A percentile compares a stretch with the other conserved stretches of the same genome.
Evolutionary conservation across 2,888 invertebrate genomes (phyloP).

Genomic region (Nomada ruficornis): DNA sequence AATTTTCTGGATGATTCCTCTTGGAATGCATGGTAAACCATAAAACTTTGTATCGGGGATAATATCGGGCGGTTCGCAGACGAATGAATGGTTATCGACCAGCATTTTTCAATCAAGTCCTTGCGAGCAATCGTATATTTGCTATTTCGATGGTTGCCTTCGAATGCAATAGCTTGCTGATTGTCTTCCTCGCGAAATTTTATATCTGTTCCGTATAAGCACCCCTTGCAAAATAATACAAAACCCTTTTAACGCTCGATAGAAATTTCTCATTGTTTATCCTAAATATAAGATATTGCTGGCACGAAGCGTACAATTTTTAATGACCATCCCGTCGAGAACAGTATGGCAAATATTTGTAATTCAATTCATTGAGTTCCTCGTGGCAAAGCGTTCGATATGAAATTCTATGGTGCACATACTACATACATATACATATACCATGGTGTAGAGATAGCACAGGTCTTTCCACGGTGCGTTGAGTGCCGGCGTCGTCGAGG

Average conservation of each 20-base stretch:
- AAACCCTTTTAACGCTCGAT: not conserved
- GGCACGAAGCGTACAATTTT: no score
- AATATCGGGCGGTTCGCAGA: conserved; percentile 36
- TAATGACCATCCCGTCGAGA: no score
- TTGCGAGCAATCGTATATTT: conserved; percentile 32
- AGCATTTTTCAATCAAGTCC: conserved; percentile 48
- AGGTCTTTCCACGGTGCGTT: conserved; percentile 22
- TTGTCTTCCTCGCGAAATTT: not conserved
- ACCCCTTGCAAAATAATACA: not conserved
- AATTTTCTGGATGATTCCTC: conserved; percentile 70
- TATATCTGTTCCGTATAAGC: not conserved
- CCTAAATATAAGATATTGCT: no score
- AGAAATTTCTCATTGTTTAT: no score
- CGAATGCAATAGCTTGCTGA: conserved; percentile 6
- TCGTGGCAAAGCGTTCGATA: conserved; percentile 14
- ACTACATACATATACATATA: not conserved
- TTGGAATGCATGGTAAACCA: conserved; percentile 56
- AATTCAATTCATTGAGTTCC: no score
- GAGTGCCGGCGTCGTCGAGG: conserved; percentile 19
- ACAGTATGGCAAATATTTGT: no score
- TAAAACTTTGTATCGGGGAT: conserved; percentile 58
- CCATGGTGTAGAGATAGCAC: not conserved
- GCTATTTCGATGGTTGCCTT: conserved; percentile 27
- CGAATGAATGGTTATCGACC: conserved; percentile 35
- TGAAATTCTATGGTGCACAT: conserved; percentile 1